Conservation (phyloP, 2,113 vertebrate species). For the Cebus imitator region DNA sequence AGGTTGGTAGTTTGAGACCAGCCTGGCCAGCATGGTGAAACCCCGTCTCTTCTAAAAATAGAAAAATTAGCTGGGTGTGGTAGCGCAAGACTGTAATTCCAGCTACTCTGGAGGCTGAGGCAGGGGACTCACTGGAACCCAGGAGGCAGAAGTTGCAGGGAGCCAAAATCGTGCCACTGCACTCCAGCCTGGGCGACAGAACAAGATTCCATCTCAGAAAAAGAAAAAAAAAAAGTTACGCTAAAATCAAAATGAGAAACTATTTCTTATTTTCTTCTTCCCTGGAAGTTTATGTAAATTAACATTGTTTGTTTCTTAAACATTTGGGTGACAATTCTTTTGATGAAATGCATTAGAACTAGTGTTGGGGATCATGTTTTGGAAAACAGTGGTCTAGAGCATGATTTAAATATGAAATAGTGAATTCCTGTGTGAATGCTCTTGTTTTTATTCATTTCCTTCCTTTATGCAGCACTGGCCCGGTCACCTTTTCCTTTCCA, state of each 20-base stretch:
- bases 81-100: too few relatives aligned
- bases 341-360: background rate
- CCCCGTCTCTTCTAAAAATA: background rate
- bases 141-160: background rate
- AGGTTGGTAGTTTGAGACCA: background rate
- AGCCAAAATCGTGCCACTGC: background rate
- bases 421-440: background rate
- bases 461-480: background rate
- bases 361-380: background rate
- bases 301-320: background rate
- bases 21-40: background rate
- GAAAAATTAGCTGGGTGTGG: background rate
- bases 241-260: background rate
- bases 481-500: background rate
- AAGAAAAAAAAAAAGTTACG: background rate
- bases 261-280: constrained; percentile 3
- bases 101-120: background rate
- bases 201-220: background rate
- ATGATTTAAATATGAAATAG: background rate
- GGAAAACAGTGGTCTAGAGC: background rate
- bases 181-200: background rate
- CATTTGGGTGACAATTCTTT: background rate
- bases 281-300: background rate
- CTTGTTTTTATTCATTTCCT: constrained; percentile 21
- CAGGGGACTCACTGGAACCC: background rate